A percentile compares a stretch with the other conserved stretches of the same genome.
Evolutionary conservation across 1,140 invertebrate genomes (phyloP).

Genomic region (Cecropterus lyciades): DNA sequence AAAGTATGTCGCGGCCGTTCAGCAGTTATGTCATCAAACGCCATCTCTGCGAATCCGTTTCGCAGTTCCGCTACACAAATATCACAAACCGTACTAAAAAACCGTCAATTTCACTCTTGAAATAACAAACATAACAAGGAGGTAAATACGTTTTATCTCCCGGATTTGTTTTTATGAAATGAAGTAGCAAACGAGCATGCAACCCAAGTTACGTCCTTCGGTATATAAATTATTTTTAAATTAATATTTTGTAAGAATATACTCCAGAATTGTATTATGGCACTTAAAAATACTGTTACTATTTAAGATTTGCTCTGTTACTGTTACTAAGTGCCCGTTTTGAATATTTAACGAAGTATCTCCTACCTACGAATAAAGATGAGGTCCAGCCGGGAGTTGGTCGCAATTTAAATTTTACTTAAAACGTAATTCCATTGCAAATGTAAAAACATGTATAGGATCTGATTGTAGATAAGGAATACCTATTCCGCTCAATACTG

Average conservation of each 20-base stretch:
- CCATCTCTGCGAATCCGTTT: slow-evolving; percentile 39
- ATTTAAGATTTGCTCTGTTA: not conserved
- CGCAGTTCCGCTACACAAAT: slow-evolving; percentile 58
- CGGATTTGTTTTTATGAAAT: too few relatives aligned
- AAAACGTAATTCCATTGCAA: not conserved
- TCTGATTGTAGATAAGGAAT: slow-evolving; percentile 1
- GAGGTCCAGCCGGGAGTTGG: not conserved
- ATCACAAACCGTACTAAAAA: slow-evolving; percentile 32
- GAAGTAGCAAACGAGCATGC: too few relatives aligned
- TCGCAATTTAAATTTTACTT: slow-evolving; percentile 1
- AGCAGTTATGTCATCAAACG: slow-evolving; percentile 58
- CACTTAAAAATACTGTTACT: not conserved
- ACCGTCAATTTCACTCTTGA: slow-evolving; percentile 42
- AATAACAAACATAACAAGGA: not conserved
- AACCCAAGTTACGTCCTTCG: too few relatives aligned
- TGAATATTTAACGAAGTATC: slow-evolving; percentile 1
- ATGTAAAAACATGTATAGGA: not conserved
- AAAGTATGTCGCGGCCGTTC: slow-evolving; percentile 40
- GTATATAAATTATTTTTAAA: too few relatives aligned
- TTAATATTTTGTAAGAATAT: too few relatives aligned
- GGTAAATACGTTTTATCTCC: not conserved
- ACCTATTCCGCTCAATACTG: not conserved
- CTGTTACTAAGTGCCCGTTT: not conserved
- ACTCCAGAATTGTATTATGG: too few relatives aligned
- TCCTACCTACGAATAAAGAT: not conserved